Conservation (phyloP, 2,113 vertebrate species). For the Myiozetetes cayanensis region DNA sequence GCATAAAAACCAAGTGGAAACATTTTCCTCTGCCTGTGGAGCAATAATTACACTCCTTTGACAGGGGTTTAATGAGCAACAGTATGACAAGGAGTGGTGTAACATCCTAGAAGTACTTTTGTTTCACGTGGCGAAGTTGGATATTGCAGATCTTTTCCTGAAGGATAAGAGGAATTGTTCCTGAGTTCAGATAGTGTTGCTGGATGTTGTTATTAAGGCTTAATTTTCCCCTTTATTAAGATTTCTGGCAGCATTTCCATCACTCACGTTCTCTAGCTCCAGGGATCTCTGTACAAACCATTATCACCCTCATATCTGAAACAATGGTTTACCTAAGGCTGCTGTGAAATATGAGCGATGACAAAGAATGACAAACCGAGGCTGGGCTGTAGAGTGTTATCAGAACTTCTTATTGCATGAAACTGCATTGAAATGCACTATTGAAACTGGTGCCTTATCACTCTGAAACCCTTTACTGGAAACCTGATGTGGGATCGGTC, state of each 20-base stretch:
- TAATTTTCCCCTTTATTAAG: background rate
- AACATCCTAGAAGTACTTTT: background rate
- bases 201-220: background rate
- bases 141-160: background rate
- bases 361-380: background rate
- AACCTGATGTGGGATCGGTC: background rate
- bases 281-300: background rate
- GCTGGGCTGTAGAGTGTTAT: background rate
- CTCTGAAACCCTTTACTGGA: slow-evolving; percentile 17
- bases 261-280: rapidly evolving
- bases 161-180: background rate
- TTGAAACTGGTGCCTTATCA: background rate
- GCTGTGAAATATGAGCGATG: background rate
- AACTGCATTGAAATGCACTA: background rate
- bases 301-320: background rate
- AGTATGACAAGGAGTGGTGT: too few relatives aligned
- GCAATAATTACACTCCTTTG: background rate
- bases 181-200: background rate
- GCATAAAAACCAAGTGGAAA: background rate
- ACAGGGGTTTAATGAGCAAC: background rate
- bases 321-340: background rate
- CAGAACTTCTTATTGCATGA: background rate
- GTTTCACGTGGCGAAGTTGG: rapidly evolving
- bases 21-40: background rate
- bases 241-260: background rate